Percentiles rank a stretch among this genome's conserved stretches.
phyloP scores from a whole-genome alignment of 1,140 invertebrate species.

The Oedothorax gibbosus region DNA sequence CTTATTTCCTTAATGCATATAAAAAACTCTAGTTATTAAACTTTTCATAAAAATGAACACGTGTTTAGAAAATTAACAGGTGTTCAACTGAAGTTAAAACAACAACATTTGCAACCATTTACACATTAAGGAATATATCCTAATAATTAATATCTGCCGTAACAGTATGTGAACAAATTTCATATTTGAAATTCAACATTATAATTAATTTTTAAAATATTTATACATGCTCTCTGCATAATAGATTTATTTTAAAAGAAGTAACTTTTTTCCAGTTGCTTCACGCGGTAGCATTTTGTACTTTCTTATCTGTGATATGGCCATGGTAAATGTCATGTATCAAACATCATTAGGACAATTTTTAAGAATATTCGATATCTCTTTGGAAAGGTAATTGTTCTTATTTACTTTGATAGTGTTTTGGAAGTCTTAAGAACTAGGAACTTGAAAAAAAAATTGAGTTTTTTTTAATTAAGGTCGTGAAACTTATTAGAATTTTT shows the following conservation, averaged over 20 bases:
- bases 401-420: neutral
- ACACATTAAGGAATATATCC: no score
- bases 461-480: neutral
- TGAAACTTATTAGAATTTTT: no score
- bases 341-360: conserved; percentile 70
- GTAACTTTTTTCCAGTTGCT: conserved; percentile 67
- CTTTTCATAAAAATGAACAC: no score
- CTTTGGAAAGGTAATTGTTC: conserved; percentile 68
- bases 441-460: neutral
- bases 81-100: no score
- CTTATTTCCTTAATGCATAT: no score
- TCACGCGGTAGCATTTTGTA: conserved; percentile 72
- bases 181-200: neutral
- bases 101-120: no score
- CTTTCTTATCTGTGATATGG: conserved; percentile 72
- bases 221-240: neutral
- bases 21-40: no score
- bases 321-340: conserved; percentile 71
- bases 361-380: conserved; percentile 70
- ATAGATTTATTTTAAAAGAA: neutral
- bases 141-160: no score
- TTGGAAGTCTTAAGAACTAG: neutral
- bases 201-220: neutral
- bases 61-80: no score
- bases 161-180: no score